phyloP scores from a whole-genome alignment of 2,113 vertebrate species.

The Aptenodytes forsteri region DNA sequence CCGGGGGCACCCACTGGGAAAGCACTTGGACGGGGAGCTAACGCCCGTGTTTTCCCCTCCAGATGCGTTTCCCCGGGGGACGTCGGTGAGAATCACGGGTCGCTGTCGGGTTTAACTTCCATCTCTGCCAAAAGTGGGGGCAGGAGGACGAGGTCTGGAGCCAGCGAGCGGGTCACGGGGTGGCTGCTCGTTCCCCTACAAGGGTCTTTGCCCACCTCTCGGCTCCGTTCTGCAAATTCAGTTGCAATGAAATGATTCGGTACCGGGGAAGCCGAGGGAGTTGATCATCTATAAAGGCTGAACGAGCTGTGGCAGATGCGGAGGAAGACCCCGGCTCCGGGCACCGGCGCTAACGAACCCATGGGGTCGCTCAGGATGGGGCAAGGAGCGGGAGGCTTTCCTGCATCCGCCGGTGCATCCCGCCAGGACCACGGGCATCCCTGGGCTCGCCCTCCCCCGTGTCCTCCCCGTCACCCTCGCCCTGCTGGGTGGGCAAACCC shows the following conservation, averaged over 20 bases:
- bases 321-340: background rate
- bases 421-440: too few relatives aligned
- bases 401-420: background rate
- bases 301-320: background rate
- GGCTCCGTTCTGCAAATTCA: background rate
- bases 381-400: background rate
- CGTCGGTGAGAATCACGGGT: fast-evolving
- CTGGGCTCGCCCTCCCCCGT: background rate
- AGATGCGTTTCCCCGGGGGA: background rate
- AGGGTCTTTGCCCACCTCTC: background rate
- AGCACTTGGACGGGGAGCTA: background rate
- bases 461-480: background rate
- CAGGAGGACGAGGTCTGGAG: background rate
- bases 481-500: background rate
- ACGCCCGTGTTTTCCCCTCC: background rate
- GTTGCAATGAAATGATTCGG: fast-evolving
- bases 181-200: background rate
- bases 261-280: background rate
- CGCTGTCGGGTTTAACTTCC: background rate
- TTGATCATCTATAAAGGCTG: too few relatives aligned
- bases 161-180: background rate
- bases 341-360: fast-evolving
- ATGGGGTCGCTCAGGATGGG: fast-evolving
- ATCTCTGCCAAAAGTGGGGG: too few relatives aligned
- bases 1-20: background rate